phyloP scores from a whole-genome alignment of 2,888 invertebrate species.

The Rutpela maculata region DNA sequence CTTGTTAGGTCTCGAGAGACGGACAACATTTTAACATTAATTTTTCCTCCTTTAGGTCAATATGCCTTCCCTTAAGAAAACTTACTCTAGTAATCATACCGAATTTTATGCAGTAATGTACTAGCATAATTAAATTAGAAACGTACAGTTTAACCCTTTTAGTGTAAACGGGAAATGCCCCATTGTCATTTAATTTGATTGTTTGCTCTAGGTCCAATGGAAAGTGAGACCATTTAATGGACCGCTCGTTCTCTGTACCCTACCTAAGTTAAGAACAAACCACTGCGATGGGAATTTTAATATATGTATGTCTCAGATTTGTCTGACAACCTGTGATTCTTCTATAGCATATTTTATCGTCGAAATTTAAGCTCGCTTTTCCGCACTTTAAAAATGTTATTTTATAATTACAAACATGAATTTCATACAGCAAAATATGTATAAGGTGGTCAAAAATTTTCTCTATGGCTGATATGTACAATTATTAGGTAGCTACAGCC shows the following conservation, averaged over 20 bases:
- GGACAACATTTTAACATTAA: slow-evolving; percentile 5
- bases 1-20: slow-evolving; percentile 18
- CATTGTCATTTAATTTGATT: slow-evolving; percentile 21
- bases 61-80: not conserved
- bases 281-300: not conserved
- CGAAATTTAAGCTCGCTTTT: not conserved
- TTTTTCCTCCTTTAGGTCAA: slow-evolving; percentile 2
- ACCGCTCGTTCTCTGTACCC: not conserved
- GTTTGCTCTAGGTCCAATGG: slow-evolving; percentile 28
- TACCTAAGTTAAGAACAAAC: slow-evolving; percentile 12
- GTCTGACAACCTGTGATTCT: not conserved
- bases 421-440: no score
- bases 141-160: slow-evolving; percentile 24
- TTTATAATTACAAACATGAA: no score
- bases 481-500: no score
- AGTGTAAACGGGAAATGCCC: slow-evolving; percentile 18
- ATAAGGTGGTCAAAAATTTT: no score
- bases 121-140: slow-evolving; percentile 7
- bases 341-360: not conserved
- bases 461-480: no score
- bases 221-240: slow-evolving; percentile 20
- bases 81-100: not conserved
- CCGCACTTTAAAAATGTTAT: no score
- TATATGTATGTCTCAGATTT: not conserved
- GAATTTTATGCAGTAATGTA: not conserved